A percentile compares a stretch with the other conserved stretches of the same genome.
These are phyloP conservation scores for Salvelinus namaycush DNA, from an alignment of 2,113 vertebrate genomes.

Conservation along the genomic window DNA sequence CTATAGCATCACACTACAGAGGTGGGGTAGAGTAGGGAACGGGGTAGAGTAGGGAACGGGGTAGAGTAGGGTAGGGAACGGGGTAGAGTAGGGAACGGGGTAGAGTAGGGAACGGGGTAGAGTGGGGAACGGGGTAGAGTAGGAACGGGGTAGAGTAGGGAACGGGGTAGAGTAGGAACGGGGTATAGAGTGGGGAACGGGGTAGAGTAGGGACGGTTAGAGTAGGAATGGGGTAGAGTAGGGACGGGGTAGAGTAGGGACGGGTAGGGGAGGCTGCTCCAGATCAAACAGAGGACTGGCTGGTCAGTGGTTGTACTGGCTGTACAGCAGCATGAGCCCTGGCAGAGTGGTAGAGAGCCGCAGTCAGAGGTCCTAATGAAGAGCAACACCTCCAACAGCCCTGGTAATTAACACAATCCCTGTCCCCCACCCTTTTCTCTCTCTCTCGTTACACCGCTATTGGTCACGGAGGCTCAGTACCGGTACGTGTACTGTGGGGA, in stretches of 20 bases:
- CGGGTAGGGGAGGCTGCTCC: conserved; percentile 51
- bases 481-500: no score
- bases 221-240: no score
- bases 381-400: conserved; percentile 85
- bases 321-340: neutral
- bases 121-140: no score
- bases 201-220: no score
- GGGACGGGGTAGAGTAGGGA: neutral
- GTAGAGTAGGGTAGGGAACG: no score
- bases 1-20: neutral
- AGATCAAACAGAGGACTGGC: conserved; percentile 93
- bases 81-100: conserved; percentile 36
- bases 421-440: conserved; percentile 64
- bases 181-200: no score
- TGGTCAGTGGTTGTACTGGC: conserved; percentile 73
- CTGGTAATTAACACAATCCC: conserved; percentile 86
- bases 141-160: no score
- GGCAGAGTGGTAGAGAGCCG: neutral
- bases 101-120: no score
- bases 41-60: conserved; percentile 95
- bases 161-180: no score
- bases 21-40: conserved; percentile 76
- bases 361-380: conserved; percentile 76
- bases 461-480: neutral
- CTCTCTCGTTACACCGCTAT: no score